Conservation (phyloP, 1,140 invertebrate genomes). For the Rhagoletis zephyria region DNA sequence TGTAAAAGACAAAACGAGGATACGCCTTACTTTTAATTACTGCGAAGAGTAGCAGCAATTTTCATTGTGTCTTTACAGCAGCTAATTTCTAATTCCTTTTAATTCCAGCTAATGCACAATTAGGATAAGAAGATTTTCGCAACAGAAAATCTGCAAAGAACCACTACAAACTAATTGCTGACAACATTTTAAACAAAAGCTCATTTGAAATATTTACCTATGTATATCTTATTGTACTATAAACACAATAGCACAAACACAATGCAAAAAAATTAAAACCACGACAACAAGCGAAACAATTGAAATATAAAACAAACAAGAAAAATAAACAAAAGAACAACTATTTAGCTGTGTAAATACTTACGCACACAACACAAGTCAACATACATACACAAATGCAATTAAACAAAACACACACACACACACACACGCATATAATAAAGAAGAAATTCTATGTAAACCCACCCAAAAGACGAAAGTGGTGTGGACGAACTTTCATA, state of each 20-base stretch:
- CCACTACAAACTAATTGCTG: not conserved
- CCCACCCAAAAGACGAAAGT: not conserved
- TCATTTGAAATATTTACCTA: not conserved
- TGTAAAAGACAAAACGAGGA: too few relatives aligned
- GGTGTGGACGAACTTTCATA: not conserved
- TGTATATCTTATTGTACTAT: too few relatives aligned
- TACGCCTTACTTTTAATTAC: too few relatives aligned
- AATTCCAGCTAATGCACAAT: too few relatives aligned
- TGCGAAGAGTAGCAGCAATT: too few relatives aligned
- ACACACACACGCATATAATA: not conserved
- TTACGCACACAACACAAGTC: not conserved
- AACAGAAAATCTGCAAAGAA: not conserved
- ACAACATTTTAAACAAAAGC: not conserved
- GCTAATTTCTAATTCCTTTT: too few relatives aligned
- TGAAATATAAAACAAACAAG: conserved; percentile 32
- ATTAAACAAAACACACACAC: conserved; percentile 6
- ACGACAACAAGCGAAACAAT: conserved; percentile 18
- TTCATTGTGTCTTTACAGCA: too few relatives aligned
- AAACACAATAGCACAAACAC: not conserved
- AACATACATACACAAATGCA: not conserved
- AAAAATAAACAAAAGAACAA: conserved; percentile 9
- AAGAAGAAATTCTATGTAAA: not conserved
- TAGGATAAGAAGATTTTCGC: not conserved
- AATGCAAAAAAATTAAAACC: conserved; percentile 3
- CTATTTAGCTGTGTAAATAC: not conserved